Evolutionary conservation across 2,797 vertebrate genomes (phyloP), one percentile per base, ranked within the genome.

Genomic region (Apogon talboti): DNA sequence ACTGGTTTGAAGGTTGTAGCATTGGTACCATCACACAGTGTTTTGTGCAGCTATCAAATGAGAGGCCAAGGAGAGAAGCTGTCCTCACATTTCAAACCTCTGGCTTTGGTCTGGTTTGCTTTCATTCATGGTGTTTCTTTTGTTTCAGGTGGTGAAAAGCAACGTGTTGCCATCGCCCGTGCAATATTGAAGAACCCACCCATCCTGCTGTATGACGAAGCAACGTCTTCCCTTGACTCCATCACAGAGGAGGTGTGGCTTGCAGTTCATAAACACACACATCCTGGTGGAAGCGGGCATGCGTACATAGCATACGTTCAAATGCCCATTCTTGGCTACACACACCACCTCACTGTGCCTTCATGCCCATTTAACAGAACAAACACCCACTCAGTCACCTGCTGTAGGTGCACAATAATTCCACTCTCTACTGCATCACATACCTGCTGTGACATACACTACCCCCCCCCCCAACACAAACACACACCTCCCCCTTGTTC

Each of bases 171-270:
- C 66, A 99, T 99, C 35, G 98, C 96, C 66, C 95, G 97, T 58
- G 95, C 96, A 2, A 95, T 99, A 82, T 91, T 99, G n/a, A 99
- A 99, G 93, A 95, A 99, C 46, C 96, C 98, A 0, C 93, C 91
- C 44, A 87, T 99, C 86, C 95, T 99, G 66, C 91, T 99, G 62
- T 99, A 99, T 49, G 98, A 99, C 49, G 98, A 99, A 90, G 98
- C 98, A 10, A 99, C 98, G 0, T 99, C 98, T n/a, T 99, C 98
- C 59, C 93, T 99, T 55, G 98, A 99, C 91, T 99, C 98, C 3
- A 98, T 99, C 86, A 99, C 98, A 21, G 98, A 99, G 91, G 97
- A 99, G 96, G 98, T 99, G 89, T 89, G 84, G 47, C 50, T 28
- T 66, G 63, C 66, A 10, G 42, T 9, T 7, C 57, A 43, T 13